Base-by-base conservation (phyloP, 2,113 vertebrate species). In the Nipponia nippon region DNA sequence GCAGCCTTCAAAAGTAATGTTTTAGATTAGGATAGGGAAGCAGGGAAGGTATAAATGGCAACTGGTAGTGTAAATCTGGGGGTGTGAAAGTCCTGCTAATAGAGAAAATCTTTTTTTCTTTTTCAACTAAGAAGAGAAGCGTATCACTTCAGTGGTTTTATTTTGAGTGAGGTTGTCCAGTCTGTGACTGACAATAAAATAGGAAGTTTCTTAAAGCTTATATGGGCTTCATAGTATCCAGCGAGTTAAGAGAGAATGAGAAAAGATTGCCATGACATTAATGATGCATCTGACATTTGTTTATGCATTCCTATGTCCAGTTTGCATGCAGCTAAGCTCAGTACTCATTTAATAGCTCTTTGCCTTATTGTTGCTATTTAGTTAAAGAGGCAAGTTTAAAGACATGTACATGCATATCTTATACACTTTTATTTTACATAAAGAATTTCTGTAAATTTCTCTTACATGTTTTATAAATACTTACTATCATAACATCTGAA, bases 161-260 rank as follows among this genome's bases (percentile, higher is more conserved):
- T 79, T 96, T 94, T 96, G 76, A 95, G 42, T 86, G 63, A 91
- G 49, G 69, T 63, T 93, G 80, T 58, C 65, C 96, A 93, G 65
- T 65, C 66, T 88, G 65, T 83, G 62, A 36, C 32, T 90, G 72
- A 75, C 65, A 95, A 47, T 58, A 63, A 59, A 30, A 83, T 18
- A 83, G 81, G 85, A 96, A 81, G 15, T 81, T 97, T 95, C 84
- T 55, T 93, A 81, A 85, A 61, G 46, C 14, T 77, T 58, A 40
- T 30, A 55, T 75, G 56, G 44, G 62, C 61, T 90, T 86, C 69
- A 44, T 32, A 92, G 44, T 13, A 73, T 79, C 53, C 52, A 25
- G 40, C 47, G 34, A 58, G 38, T 71, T 66, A 72, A n/a, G 34
- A 85, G 18, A 83, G 72, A 95, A 82, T 32, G 26, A 83, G 46